These are phyloP conservation scores for Mugil cephalus DNA, from an alignment of 2,113 vertebrate genomes.

Conservation along the genomic window DNA sequence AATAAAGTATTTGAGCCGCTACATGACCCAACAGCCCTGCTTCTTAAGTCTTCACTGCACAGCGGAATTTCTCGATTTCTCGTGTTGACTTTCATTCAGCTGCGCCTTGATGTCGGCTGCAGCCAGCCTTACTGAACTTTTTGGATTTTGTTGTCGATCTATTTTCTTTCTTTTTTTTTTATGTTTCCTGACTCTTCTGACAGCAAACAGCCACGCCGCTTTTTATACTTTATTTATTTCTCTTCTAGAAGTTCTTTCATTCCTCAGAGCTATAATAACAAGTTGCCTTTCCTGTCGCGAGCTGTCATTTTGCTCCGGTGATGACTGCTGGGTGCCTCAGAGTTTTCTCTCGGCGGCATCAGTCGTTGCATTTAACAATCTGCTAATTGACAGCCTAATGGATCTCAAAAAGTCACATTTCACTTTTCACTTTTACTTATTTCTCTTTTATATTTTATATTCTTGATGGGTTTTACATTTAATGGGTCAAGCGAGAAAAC, in stretches of 20 bases:
- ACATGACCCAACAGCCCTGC: conserved; percentile 38
- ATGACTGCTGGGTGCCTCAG: conserved; percentile 64
- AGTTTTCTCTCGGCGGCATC: conserved; percentile 38
- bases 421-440: conserved; percentile 8
- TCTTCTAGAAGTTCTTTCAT: conserved; percentile 41
- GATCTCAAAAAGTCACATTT: conserved; percentile 48
- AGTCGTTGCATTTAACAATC: conserved; percentile 50
- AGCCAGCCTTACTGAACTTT: conserved; percentile 35
- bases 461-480: conserved; percentile 11
- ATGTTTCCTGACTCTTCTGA: conserved; percentile 37
- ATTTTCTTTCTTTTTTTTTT: conserved; percentile 11
- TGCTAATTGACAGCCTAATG: conserved; percentile 69
- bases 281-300: conserved; percentile 51
- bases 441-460: conserved; percentile 2
- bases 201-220: conserved; percentile 20
- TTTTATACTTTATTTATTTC: conserved; percentile 22
- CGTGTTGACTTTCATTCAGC: conserved; percentile 40
- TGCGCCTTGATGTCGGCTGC: conserved; percentile 43
- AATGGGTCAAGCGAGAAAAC: too few species aligned
- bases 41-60: conserved; percentile 38
- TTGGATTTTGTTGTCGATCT: conserved; percentile 43
- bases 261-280: conserved; percentile 62
- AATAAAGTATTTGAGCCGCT: conserved; percentile 55
- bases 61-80: conserved; percentile 36
- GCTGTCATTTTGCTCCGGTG: conserved; percentile 60